Evolutionary conservation across 2,113 vertebrate species (phyloP).

Genomic region (Scalopus aquaticus): DNA sequence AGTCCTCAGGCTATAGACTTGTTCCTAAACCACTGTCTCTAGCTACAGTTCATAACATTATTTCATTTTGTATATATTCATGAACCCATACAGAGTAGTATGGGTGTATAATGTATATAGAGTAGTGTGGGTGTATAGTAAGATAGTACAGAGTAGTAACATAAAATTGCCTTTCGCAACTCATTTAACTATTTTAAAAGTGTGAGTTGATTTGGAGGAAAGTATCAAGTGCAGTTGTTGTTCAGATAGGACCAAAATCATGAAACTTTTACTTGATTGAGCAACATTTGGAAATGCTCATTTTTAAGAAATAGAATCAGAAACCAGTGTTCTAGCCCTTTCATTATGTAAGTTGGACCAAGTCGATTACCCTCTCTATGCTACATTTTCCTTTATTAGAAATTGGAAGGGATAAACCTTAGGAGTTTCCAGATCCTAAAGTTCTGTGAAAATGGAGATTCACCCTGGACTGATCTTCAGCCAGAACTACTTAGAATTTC

Average conservation of each 20-base stretch:
- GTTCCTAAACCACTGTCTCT: not conserved
- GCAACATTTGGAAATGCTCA: not conserved
- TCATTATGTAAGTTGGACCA: too few species aligned
- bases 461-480: too few species aligned
- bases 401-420: not conserved
- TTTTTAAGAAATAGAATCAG: not conserved
- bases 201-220: not conserved
- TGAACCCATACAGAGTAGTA: not conserved
- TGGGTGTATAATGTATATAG: too few species aligned
- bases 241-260: not conserved
- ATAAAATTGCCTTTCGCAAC: not conserved
- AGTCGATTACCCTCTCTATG: not conserved
- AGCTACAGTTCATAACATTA: not conserved
- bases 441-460: not conserved
- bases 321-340: not conserved
- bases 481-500: not conserved
- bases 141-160: not conserved
- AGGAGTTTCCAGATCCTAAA: not conserved
- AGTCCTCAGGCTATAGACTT: not conserved
- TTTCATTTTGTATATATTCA: not conserved
- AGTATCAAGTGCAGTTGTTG: not conserved
- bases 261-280: not conserved
- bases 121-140: too few species aligned
- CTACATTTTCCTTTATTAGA: not conserved
- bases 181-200: not conserved